Conservation (phyloP, 2,797 vertebrate species). For the Adelosebastes latens region DNA sequence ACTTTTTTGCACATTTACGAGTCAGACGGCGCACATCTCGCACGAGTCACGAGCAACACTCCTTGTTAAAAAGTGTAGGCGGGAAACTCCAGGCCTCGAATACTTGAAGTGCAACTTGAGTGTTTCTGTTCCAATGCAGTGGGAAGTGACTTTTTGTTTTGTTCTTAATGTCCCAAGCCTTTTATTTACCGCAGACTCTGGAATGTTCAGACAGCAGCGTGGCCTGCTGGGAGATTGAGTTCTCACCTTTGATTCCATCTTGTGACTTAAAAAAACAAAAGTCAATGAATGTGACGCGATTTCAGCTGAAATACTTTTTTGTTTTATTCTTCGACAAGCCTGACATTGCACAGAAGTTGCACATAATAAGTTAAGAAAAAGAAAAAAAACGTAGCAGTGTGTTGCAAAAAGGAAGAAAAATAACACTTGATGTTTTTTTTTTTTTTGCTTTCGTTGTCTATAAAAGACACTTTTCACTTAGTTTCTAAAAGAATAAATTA, state of each 20-base stretch:
- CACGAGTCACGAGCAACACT: not conserved
- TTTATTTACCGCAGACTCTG: conserved; percentile 59
- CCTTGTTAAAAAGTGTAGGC: conserved; percentile 33
- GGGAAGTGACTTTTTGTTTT: conserved; percentile 9
- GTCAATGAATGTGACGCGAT: conserved; percentile 81
- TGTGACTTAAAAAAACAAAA: conserved; percentile 62
- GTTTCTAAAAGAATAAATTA: conserved; percentile 75
- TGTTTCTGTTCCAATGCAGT: conserved; percentile 59
- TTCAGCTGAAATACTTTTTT: conserved; percentile 63
- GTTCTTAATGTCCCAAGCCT: conserved; percentile 58
- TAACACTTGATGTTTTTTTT: conserved; percentile 80
- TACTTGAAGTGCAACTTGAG: conserved; percentile 82
- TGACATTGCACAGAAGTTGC: conserved; percentile 84
- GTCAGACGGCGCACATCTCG: conserved; percentile 13
- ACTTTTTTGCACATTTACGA: conserved; percentile 53
- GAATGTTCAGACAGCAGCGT: conserved; percentile 71
- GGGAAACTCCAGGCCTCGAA: conserved; percentile 55
- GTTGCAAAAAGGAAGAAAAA: conserved; percentile 73
- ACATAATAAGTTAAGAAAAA: conserved; percentile 68
- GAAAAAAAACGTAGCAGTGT: conserved; percentile 37
- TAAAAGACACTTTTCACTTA: conserved; percentile 71
- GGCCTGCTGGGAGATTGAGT: conserved; percentile 71
- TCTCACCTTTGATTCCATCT: conserved; percentile 77
- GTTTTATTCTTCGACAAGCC: conserved; percentile 61
- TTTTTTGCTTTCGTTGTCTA: conserved; percentile 75